A percentile compares a stretch with the other conserved stretches of the same genome.
phyloP scores from a whole-genome alignment of 2,888 invertebrate species.

The Temnothorax rugatulus region DNA sequence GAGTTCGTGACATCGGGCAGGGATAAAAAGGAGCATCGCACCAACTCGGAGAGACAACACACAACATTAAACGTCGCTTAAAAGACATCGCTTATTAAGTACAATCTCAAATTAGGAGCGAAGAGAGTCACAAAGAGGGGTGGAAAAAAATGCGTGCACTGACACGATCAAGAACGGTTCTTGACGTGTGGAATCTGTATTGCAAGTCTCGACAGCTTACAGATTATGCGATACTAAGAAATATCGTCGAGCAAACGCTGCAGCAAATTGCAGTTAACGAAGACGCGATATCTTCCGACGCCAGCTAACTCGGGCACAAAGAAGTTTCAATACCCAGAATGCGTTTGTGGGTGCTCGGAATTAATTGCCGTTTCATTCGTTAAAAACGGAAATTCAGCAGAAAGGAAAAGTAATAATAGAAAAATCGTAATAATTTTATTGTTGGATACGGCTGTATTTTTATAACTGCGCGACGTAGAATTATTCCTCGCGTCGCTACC shows the following conservation, averaged over 20 bases:
- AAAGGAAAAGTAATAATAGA: background rate
- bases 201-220: background rate
- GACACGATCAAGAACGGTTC: constrained; percentile 5
- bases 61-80: constrained; percentile 32
- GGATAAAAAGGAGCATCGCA: constrained; percentile 14
- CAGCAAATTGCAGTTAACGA: constrained; percentile 31
- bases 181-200: background rate
- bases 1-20: constrained; percentile 27
- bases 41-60: constrained; percentile 22
- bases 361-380: constrained; percentile 23
- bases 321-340: constrained; percentile 23
- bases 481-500: background rate
- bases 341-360: background rate
- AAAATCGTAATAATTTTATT: constrained; percentile 9
- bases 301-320: constrained; percentile 9
- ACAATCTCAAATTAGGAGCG: constrained; percentile 13
- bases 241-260: constrained; percentile 4
- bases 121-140: constrained; percentile 19
- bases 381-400: background rate
- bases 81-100: constrained; percentile 19
- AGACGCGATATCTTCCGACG: constrained; percentile 14
- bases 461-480: background rate
- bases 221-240: background rate
- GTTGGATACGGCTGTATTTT: background rate
- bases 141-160: constrained; percentile 11